A percentile compares a stretch with the other conserved stretches of the same genome.
These are phyloP conservation scores for Melitaea cinxia DNA, from an alignment of 1,140 invertebrate genomes.

Conservation along the genomic window DNA sequence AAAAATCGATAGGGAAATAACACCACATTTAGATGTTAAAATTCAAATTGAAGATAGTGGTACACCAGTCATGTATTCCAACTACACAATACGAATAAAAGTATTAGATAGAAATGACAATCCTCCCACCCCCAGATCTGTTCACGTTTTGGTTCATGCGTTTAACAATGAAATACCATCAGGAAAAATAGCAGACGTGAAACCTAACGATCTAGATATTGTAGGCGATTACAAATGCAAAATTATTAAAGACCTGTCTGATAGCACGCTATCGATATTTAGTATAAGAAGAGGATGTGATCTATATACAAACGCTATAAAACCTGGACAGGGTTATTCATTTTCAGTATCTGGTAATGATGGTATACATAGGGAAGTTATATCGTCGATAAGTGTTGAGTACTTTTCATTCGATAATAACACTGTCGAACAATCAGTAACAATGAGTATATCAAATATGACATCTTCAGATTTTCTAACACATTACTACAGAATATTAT, in stretches of 20 bases:
- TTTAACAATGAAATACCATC: constrained; percentile 87
- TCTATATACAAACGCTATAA: constrained; percentile 87
- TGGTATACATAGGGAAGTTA: constrained; percentile 91
- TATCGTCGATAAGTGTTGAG: constrained; percentile 91
- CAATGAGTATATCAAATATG: constrained; percentile 87
- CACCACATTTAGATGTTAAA: constrained; percentile 87
- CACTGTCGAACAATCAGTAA: constrained; percentile 92
- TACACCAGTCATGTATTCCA: constrained; percentile 89
- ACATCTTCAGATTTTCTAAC: constrained; percentile 88
- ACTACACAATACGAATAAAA: constrained; percentile 88
- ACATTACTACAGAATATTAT: constrained; percentile 87
- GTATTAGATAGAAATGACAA: constrained; percentile 96
- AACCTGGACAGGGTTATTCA: constrained; percentile 86
- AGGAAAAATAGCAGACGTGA: constrained; percentile 94
- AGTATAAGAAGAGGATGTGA: constrained; percentile 90
- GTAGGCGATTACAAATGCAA: constrained; percentile 94
- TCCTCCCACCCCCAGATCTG: constrained; percentile 91
- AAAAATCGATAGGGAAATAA: constrained; percentile 91
- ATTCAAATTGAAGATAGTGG: constrained; percentile 96
- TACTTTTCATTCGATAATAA: constrained; percentile 90
- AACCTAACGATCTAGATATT: constrained; percentile 94
- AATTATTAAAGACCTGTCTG: constrained; percentile 84
- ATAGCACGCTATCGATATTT: constrained; percentile 83
- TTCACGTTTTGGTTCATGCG: constrained; percentile 90
- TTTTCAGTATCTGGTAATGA: constrained; percentile 94